Percentiles rank a stretch among this genome's conserved stretches.
Evolutionary conservation across 2,888 invertebrate species (phyloP).

Genomic region (Caenorhabditis afra): DNA sequence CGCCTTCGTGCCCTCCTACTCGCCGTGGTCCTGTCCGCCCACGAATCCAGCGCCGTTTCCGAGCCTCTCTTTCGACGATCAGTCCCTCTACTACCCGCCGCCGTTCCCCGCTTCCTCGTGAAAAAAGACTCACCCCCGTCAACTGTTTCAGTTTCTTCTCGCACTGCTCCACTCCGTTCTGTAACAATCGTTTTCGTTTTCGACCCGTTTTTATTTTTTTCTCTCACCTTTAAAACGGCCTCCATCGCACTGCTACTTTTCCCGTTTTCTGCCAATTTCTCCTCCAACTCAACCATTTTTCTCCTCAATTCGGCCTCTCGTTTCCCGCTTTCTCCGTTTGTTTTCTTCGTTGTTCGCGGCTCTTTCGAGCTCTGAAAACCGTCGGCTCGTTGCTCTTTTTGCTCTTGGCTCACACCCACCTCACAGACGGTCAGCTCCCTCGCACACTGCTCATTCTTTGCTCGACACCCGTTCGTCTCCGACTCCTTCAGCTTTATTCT

Average conservation of each 20-base stretch:
- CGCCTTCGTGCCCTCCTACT: constrained; percentile 39
- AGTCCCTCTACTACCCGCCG: constrained; percentile 28
- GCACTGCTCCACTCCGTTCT: constrained; percentile 43
- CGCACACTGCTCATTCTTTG: constrained; percentile 30
- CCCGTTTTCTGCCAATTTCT: not conserved
- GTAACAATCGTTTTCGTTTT: not conserved
- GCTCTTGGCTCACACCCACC: not conserved
- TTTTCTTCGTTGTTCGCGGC: not conserved
- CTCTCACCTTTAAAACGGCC: constrained; percentile 15
- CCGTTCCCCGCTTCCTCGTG: constrained; percentile 38
- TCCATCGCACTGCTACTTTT: not conserved
- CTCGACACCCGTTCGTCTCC: constrained; percentile 38
- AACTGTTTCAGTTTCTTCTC: constrained; percentile 39
- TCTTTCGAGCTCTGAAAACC: not conserved
- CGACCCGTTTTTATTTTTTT: not conserved
- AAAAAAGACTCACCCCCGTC: constrained; percentile 59
- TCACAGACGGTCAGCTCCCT: constrained; percentile 29
- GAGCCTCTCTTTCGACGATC: constrained; percentile 50
- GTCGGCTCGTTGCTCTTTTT: not conserved
- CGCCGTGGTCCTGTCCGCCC: constrained; percentile 45
- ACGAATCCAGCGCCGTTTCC: constrained; percentile 18
- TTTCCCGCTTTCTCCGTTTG: not conserved
- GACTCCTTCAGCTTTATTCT: constrained; percentile 45
- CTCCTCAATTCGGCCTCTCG: constrained; percentile 1
- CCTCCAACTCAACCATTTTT: not conserved